Conservation (phyloP, 92 coral and sea anemone species). For the Epizoanthus illoricatus region DNA sequence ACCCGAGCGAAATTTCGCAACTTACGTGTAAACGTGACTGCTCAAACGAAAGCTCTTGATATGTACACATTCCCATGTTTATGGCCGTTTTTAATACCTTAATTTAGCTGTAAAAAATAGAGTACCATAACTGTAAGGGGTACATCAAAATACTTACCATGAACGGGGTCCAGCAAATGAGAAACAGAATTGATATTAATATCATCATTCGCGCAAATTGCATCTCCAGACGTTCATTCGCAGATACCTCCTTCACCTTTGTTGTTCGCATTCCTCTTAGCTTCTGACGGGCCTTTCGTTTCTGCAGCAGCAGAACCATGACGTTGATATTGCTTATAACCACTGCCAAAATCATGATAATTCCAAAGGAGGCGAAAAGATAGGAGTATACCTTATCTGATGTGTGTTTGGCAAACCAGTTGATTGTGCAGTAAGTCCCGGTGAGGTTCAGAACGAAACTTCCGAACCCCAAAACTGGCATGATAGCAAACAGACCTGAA, state of each 20-base stretch:
- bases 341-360: slow-evolving; percentile 58
- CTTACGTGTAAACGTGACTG: too few species aligned
- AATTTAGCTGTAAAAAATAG: too few species aligned
- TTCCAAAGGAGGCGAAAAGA: slow-evolving; percentile 66
- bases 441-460: slow-evolving; percentile 62
- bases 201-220: slow-evolving; percentile 35
- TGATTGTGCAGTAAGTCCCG: slow-evolving; percentile 73
- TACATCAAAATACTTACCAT: slow-evolving; percentile 14
- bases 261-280: slow-evolving; percentile 23
- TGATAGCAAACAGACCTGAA: slow-evolving; percentile 55
- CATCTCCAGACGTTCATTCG: slow-evolving; percentile 32
- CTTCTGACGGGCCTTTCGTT: slow-evolving; percentile 20
- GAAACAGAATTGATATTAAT: slow-evolving; percentile 17
- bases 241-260: slow-evolving; percentile 14
- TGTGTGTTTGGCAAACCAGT: slow-evolving; percentile 62
- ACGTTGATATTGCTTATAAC: slow-evolving; percentile 65
- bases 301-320: slow-evolving; percentile 22
- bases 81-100: neutral
- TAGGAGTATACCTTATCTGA: slow-evolving; percentile 64
- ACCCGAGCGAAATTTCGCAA: too few species aligned
- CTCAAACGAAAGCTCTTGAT: too few species aligned
- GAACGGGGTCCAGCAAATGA: slow-evolving; percentile 34
- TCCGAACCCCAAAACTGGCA: slow-evolving; percentile 74
- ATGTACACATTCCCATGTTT: neutral
- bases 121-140: neutral